These are phyloP conservation scores for Lepidothrix coronata DNA, from an alignment of 2,113 vertebrate genomes.

Conservation along the genomic window DNA sequence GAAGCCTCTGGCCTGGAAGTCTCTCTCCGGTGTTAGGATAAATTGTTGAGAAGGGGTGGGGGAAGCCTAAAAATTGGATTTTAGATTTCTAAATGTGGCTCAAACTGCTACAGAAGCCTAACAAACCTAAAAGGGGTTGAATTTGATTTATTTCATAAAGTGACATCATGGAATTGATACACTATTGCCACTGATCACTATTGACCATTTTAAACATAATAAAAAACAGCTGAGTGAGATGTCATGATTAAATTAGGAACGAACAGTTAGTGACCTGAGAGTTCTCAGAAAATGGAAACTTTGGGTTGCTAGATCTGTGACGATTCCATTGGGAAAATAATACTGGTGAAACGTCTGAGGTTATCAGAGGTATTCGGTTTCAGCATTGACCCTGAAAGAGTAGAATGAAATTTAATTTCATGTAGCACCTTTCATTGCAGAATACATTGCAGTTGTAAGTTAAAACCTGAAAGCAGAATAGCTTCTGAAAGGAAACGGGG, in stretches of 20 bases:
- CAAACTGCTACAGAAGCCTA: background rate
- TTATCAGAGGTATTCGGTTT: slow-evolving; percentile 1
- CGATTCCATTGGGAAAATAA: background rate
- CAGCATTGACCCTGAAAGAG: background rate
- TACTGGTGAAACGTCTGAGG: background rate
- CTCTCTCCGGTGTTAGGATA: no score
- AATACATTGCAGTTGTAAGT: background rate
- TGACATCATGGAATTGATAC: background rate
- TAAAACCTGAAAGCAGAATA: background rate
- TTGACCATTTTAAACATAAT: background rate
- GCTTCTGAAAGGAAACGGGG: background rate
- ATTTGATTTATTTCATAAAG: background rate
- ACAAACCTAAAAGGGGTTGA: background rate
- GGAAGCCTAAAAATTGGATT: no score
- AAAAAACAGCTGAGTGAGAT: background rate
- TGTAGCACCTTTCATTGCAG: background rate
- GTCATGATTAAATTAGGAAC: slow-evolving; percentile 24
- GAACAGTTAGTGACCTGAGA: background rate
- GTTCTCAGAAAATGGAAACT: background rate
- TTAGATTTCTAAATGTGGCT: no score
- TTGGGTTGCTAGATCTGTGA: background rate
- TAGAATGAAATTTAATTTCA: slow-evolving; percentile 1
- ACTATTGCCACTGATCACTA: background rate
- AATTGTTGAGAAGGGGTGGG: no score
- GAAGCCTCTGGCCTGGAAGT: no score